Evolutionary conservation across 2,113 vertebrate genomes (phyloP), one percentile per base, ranked within the genome.

Genomic region (Hippocampus comes): DNA sequence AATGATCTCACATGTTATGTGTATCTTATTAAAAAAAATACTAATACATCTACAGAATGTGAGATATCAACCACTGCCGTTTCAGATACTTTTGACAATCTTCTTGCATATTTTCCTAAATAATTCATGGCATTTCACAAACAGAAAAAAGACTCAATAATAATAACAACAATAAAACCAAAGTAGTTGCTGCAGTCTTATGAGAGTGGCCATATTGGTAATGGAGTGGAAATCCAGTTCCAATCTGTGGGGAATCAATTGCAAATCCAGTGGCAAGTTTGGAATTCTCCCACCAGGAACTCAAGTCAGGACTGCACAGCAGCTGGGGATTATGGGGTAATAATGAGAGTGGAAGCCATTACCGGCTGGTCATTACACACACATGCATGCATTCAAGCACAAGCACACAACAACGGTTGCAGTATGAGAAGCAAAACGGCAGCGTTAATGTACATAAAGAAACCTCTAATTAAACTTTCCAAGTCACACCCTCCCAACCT

Each of bases 221-320:
- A 80, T 56, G 56, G 53, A 53, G 72, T 66, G 80, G 81, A 82
- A 85, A 87, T 88, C 86, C 85, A 80, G 78, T 70, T 71, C 83
- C 76, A 81, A 80, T 82, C 84, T 89, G 72, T 30, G 1, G 86
- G 86, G 82, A 86, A 88, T 90, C 84, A 71, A 63, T 74, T 89
- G 82, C 80, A 90, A 89, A 90, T 91, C 88, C 82, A 70, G 83
- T 86, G 85, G 86, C 78, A 73, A 81, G 77, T 86, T 85, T 86
- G 88, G 86, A 90, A 91, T 90, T 88, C 82, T 85, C 80, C 77
- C 77, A 69, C 76, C 84, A 90, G 85, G 86, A 91, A 87, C 82
- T 83, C 43, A 78, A 38, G 86, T 81, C 79, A 78, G 84, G 76
- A 63, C 76, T 18, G 74, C 83, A 68, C 82, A 82, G 90, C 90